These are phyloP conservation scores for Acridotheres tristis DNA, from an alignment of 2,797 vertebrate genomes.

Conservation along the genomic window DNA sequence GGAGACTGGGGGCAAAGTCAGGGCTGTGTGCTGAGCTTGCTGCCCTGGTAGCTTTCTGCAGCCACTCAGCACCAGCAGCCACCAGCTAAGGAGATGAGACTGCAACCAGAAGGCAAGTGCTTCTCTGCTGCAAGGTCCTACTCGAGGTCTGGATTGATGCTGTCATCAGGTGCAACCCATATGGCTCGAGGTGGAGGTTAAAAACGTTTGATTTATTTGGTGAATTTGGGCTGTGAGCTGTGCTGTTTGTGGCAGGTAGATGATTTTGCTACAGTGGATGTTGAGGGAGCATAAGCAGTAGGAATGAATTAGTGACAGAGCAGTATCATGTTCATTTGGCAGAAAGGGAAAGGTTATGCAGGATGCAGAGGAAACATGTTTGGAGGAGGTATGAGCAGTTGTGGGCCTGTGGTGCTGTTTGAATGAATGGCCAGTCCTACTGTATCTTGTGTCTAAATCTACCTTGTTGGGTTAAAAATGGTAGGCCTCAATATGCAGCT, in stretches of 20 bases:
- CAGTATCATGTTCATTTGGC: fast-evolving
- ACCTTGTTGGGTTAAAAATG: not conserved
- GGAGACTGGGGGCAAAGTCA: not conserved
- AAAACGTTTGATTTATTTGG: not conserved
- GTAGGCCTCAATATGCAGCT: not conserved
- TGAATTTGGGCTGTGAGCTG: not conserved
- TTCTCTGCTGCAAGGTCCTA: not conserved
- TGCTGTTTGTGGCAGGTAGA: not conserved
- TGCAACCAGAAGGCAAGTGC: not conserved
- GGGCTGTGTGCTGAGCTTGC: not conserved
- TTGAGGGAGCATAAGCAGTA: not conserved
- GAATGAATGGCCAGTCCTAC: not conserved
- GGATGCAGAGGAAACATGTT: not conserved
- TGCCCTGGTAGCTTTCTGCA: not conserved
- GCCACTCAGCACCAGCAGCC: not conserved
- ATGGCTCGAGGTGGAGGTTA: not conserved
- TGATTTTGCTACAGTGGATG: fast-evolving
- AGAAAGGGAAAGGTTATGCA: not conserved
- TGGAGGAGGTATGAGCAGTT: not conserved
- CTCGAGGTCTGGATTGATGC: fast-evolving
- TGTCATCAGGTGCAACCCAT: fast-evolving
- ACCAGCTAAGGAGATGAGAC: not conserved
- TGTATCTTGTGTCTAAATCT: not conserved
- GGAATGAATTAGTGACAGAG: not conserved
- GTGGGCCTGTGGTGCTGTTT: not conserved